These are phyloP conservation scores for Camelus bactrianus DNA, from an alignment of 2,113 vertebrate genomes.

Conservation along the genomic window DNA sequence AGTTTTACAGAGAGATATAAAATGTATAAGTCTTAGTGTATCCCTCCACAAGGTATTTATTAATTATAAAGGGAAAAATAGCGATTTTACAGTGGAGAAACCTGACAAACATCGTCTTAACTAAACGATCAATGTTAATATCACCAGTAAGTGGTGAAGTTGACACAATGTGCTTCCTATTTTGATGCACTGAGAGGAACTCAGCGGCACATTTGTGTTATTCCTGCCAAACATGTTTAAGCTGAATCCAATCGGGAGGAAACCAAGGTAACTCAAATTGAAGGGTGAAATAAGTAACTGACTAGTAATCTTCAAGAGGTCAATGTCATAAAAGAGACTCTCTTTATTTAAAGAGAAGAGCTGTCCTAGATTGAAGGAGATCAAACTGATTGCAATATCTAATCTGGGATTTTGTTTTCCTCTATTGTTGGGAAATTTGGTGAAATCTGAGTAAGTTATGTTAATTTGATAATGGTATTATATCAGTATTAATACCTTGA, in stretches of 20 bases:
- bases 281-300: neutral
- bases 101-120: neutral
- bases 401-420: neutral
- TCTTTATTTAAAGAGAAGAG: neutral
- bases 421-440: neutral
- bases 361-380: neutral
- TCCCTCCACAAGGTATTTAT: neutral
- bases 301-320: neutral
- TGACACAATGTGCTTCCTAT: neutral
- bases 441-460: neutral
- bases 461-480: neutral
- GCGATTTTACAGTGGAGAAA: neutral
- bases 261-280: neutral
- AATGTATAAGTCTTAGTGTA: neutral
- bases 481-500: neutral
- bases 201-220: neutral
- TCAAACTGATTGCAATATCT: neutral
- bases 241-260: neutral
- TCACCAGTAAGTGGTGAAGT: neutral
- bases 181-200: neutral
- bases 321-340: neutral
- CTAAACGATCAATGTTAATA: neutral
- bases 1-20: neutral
- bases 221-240: neutral
- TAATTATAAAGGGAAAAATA: neutral